Evolutionary conservation across 2,797 vertebrate genomes (phyloP).

Genomic region (Neoniphon sammara): DNA sequence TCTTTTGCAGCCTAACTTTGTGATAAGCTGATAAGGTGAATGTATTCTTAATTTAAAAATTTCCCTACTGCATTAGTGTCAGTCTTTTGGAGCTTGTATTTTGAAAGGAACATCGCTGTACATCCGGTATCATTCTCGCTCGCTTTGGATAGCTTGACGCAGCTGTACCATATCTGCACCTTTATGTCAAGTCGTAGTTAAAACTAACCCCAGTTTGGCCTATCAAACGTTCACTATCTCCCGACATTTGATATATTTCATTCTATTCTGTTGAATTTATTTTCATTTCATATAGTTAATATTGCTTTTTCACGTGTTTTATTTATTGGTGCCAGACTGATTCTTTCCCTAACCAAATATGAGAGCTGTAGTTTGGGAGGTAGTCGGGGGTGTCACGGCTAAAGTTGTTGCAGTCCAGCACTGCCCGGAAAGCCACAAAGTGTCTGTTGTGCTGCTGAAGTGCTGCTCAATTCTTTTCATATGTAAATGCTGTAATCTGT

Average conservation of each 20-base stretch:
- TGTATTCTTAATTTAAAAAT: too few species aligned
- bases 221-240: too few species aligned
- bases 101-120: constrained; percentile 26
- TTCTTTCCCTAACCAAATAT: constrained; percentile 16
- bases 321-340: constrained; percentile 24
- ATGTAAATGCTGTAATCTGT: constrained; percentile 88
- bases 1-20: too few species aligned
- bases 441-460: constrained; percentile 87
- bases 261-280: too few species aligned
- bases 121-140: constrained; percentile 42
- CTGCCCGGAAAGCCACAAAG: constrained; percentile 84
- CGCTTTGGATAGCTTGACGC: constrained; percentile 17
- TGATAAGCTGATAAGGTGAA: too few species aligned
- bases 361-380: constrained; percentile 60
- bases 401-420: constrained; percentile 77
- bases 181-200: too few species aligned
- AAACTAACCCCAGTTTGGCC: background rate
- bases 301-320: background rate
- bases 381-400: constrained; percentile 59
- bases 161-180: background rate
- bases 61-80: too few species aligned
- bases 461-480: constrained; percentile 85
- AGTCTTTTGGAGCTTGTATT: too few species aligned
- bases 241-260: background rate
- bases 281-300: too few species aligned